Base-by-base conservation (phyloP, 2,888 invertebrate species). In the Monoplex corrugatus region DNA sequence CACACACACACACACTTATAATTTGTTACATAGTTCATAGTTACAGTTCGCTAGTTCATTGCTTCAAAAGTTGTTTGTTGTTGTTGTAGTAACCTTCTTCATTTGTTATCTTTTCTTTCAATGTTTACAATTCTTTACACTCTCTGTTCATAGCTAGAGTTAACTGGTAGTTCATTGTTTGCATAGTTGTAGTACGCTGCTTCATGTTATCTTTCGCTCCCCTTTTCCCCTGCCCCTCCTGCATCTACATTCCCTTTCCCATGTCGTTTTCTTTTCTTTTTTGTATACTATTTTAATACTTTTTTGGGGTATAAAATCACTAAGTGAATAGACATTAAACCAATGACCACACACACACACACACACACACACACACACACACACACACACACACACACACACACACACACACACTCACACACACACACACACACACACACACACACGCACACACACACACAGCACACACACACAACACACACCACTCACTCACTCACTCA, bases 341-440 rank as follows among this genome's bases (percentile, higher is more conserved):
- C 35, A n/a, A 16, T 5, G 32, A 75, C 32, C 32, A 3, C 72
- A 75, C 32, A 75, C 32, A 75, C 72, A 32, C 32, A 75, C 72
- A 75, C 72, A 32, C 72, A 75, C 32, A 75, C 72, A 75, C 32
- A 75, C 72, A 75, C 32, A 75, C 72, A 75, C 28, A 82, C 38
- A 45, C 44, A 82, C 38, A 82, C 13, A 82, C 44, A 44, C 28
- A n/a, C 82, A 44, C 23, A 44, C 82, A 82, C 23, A 45, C 82
- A 82, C 40, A 82, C 82, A 82, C 32, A 40, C 40, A 45, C 82
- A 82, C 40, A 82, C 32, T 2, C 1, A 28, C 6, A 75, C 35
- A 68, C 10, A 50, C 8, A 50, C 8, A 16, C 16, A 13, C 50
- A 13, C 16, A 13, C 50, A 50, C 50, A 50, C 50, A 16, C 50